Conservation (phyloP, 2,888 invertebrate genomes). For the Agriopis marginaria region DNA sequence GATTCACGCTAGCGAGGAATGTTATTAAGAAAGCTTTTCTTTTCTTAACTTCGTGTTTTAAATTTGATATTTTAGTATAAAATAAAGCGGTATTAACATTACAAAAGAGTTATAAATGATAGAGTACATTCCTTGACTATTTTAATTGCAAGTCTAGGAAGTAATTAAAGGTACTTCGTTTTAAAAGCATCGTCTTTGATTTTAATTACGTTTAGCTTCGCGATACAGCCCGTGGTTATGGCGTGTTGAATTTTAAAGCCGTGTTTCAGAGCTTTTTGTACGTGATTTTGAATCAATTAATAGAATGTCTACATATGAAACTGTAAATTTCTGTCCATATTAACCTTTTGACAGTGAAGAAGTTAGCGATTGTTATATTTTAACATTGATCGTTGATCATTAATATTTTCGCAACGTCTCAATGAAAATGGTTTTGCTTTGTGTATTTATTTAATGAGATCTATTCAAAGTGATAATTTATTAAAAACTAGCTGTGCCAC, state of each 20-base stretch:
- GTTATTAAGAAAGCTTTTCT: slow-evolving; percentile 7
- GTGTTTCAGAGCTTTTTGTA: slow-evolving; percentile 41
- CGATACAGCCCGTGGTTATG: slow-evolving; percentile 48
- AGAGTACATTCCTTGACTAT: slow-evolving; percentile 29
- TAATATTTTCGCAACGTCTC: background rate
- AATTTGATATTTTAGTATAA: slow-evolving; percentile 6
- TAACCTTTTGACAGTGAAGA: too few relatives aligned
- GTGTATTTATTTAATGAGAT: background rate
- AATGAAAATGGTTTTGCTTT: background rate
- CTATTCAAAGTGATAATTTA: too few relatives aligned
- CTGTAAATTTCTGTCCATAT: background rate
- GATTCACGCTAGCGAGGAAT: slow-evolving; percentile 12
- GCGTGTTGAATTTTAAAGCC: slow-evolving; percentile 55
- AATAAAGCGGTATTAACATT: slow-evolving; percentile 19
- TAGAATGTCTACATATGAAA: slow-evolving; percentile 2
- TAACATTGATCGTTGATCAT: background rate
- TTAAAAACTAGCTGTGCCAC: too few relatives aligned
- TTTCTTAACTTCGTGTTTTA: background rate
- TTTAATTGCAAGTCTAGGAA: slow-evolving; percentile 47
- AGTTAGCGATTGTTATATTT: background rate
- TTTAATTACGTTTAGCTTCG: slow-evolving; percentile 55
- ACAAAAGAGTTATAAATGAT: slow-evolving; percentile 36
- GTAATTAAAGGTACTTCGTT: slow-evolving; percentile 46
- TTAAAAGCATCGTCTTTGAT: slow-evolving; percentile 47
- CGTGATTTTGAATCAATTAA: slow-evolving; percentile 30